A percentile compares a stretch with the other conserved stretches of the same genome.
Evolutionary conservation across 1,140 invertebrate species (phyloP).

Genomic region (Diuraphis noxia): DNA sequence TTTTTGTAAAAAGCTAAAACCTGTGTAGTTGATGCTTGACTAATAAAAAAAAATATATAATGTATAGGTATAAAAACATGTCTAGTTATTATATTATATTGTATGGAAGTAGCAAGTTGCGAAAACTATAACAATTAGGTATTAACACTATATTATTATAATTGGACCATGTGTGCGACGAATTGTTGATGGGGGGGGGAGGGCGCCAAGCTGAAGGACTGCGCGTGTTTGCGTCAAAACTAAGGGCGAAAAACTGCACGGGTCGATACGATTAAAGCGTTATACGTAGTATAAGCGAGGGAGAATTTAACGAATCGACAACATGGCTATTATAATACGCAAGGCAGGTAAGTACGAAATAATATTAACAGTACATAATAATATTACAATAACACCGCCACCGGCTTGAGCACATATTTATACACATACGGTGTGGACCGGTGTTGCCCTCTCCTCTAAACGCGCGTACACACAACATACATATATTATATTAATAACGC

Average conservation of each 20-base stretch:
- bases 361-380: constrained; percentile 9
- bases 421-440: background rate
- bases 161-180: too few species aligned
- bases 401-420: constrained; percentile 1
- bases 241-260: too few species aligned
- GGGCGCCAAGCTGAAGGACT: too few species aligned
- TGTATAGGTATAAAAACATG: background rate
- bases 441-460: background rate
- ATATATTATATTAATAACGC: background rate
- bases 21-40: too few species aligned
- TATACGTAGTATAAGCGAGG: background rate
- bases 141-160: too few species aligned
- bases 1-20: too few species aligned
- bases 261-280: background rate
- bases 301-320: background rate
- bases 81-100: background rate
- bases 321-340: background rate
- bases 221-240: too few species aligned
- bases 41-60: too few species aligned
- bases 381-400: background rate
- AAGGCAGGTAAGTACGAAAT: background rate
- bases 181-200: too few species aligned
- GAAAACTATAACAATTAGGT: background rate
- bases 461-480: background rate
- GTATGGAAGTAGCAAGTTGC: background rate